Base-by-base conservation (phyloP, 2,797 vertebrate genomes). In the Xenentodon cancila region DNA sequence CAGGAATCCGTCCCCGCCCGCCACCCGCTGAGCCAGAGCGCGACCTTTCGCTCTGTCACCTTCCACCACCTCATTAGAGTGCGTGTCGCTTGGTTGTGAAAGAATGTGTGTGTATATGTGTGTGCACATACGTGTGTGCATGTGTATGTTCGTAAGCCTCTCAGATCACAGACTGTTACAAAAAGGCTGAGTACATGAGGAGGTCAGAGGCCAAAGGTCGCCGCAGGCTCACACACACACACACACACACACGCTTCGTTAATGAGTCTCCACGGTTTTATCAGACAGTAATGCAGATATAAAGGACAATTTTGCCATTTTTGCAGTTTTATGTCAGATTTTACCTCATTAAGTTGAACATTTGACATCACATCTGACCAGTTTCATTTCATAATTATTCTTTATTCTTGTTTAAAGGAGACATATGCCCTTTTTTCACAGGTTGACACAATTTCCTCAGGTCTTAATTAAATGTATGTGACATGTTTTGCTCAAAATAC, bases 51-150 rank as follows among this genome's bases (percentile, higher is more conserved):
- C 71, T 73, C 53, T 0, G 22, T 74, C 68, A n/a, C 59, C 62
- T 64, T 58, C 67, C 65, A 17, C 59, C 40, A 27, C 54, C 81
- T 84, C 84, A 81, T 89, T 86, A 85, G 73, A 71, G 56, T 45
- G 12, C 5, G 51, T 79, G 71, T 78, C 77, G 71, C 68, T 9
- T 54, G n/a, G 68, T 50, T 49, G 69, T 59, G 73, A 60, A 50
- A 17, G 51, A 53, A 37, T 3, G 3, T 37, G 1, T 11, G 34
- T 37, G 55, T 27, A 46, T 27, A 8, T 13, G 34, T 21, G 25
- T 54, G 54, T 45, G 53, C 40, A 60, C 17, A 53, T 42, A 55
- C 2, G 48, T 21, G 22, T 19, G 11, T 22, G 45, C n/a, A 22
- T 54, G 59, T 37, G 55, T 27, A 46, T 27, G 15, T 13, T 22